phyloP scores from a whole-genome alignment of 1,140 invertebrate species.

The Cydia strobilella region DNA sequence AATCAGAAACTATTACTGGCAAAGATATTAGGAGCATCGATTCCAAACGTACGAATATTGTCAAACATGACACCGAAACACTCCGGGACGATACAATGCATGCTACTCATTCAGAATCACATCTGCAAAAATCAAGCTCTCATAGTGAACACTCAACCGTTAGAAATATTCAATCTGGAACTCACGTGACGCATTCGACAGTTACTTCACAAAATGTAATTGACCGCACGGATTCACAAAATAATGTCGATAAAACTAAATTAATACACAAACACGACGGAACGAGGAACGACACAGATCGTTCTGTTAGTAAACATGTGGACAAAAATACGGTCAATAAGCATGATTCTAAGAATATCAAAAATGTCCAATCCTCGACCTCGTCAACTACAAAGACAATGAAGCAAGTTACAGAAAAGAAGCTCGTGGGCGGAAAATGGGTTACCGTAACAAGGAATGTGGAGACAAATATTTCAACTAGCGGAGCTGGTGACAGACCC shows the following conservation, averaged over 20 bases:
- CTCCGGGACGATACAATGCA: conserved; percentile 16
- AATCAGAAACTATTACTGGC: conserved; percentile 14
- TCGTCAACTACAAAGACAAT: conserved; percentile 18
- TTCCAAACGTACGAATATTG: conserved; percentile 7
- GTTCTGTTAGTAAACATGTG: not conserved
- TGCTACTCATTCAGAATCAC: not conserved
- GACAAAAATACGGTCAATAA: conserved; percentile 20
- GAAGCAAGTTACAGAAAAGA: conserved; percentile 34
- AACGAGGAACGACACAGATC: not conserved
- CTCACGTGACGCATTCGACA: conserved; percentile 21
- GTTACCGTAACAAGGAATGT: conserved; percentile 25
- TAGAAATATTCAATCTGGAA: conserved; percentile 29
- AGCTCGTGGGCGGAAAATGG: conserved; percentile 31
- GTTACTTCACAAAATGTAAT: conserved; percentile 19
- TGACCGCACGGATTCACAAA: conserved; percentile 9
- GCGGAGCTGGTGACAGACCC: conserved; percentile 78
- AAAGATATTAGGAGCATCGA: conserved; percentile 2
- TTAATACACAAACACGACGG: conserved; percentile 3
- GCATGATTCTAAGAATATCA: conserved; percentile 21
- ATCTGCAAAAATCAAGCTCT: conserved; percentile 8
- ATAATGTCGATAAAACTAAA: conserved; percentile 11
- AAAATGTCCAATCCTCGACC: conserved; percentile 28
- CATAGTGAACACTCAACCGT: conserved; percentile 20
- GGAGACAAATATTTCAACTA: not conserved
- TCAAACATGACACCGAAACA: conserved; percentile 1